Evolutionary conservation across 2,113 vertebrate species (phyloP), one percentile per base, ranked within the genome.

Genomic region (Rhombomys opimus): DNA sequence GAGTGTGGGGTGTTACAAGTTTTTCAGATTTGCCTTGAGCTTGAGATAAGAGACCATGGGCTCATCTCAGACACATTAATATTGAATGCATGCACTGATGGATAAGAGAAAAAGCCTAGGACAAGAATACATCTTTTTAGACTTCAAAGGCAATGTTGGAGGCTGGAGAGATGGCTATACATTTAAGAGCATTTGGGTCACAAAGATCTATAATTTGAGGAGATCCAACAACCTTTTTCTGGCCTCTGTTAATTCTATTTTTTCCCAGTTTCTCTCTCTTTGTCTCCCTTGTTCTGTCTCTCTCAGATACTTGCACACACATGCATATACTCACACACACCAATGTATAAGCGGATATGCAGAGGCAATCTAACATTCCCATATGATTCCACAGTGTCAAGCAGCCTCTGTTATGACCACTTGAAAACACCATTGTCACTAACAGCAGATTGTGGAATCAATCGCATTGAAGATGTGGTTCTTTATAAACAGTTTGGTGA

Each of bases 401-500:
- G 41, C 61, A 59, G 30, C 52, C 59, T 87, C 50, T 84, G 7
- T 2, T 23, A 11, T 50, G 30, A 57, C 65, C 4, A 27, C 35
- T 81, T 25, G 30, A 57, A 93, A 89, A 1, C 13, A 92, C 14
- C 15, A 22, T 8, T 25, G 41, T 46, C 54, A 82, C 13, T 57
- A 57, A 15, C 1, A 73, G 22, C 5, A 38, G 12, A 52, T 63
- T 13, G 1, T 10, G 32, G 82, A 57, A 73, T n/a, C 50, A 70
- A 14, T 38, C 59, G 46, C 35, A 32, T 0, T 65, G 54, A 13
- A 46, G 57, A 2, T 46, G 30, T 81, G 13, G 10, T 12, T 88
- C 0, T 46, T 76, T 18, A 0, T 32, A 46, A 6, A 30, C 2
- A 12, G 12, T 77, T 25, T 73, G 20, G 3, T 10, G 20, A 20